phyloP scores from a whole-genome alignment of 1,140 invertebrate species.

The Hirudo medicinalis region DNA sequence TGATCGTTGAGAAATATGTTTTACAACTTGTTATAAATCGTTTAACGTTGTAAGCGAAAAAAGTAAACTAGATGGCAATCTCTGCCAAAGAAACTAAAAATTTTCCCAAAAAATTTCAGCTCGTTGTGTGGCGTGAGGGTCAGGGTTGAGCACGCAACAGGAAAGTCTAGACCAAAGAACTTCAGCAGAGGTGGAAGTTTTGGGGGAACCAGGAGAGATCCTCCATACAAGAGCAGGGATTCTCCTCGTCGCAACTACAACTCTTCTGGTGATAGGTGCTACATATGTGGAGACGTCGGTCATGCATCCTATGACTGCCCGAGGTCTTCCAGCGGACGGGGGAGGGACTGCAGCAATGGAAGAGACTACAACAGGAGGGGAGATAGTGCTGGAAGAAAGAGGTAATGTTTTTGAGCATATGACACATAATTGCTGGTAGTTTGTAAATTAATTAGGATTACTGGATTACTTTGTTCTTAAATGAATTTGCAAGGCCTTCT shows the following conservation, averaged over 20 bases:
- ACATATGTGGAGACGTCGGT: slow-evolving; percentile 73
- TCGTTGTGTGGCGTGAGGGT: slow-evolving; percentile 73
- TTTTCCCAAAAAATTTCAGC: slow-evolving; percentile 36
- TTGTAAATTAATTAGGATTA: too few relatives aligned
- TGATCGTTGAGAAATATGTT: too few relatives aligned
- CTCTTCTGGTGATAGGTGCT: slow-evolving; percentile 62
- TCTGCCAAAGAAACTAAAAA: too few relatives aligned
- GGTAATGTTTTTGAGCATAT: too few relatives aligned
- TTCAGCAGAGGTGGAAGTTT: slow-evolving; percentile 27
- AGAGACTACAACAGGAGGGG: too few relatives aligned
- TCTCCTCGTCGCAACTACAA: slow-evolving; percentile 73
- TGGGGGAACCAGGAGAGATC: slow-evolving; percentile 46
- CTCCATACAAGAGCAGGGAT: slow-evolving; percentile 45
- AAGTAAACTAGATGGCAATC: too few relatives aligned
- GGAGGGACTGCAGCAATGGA: slow-evolving; percentile 9
- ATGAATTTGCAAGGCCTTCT: too few relatives aligned
- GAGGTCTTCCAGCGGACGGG: slow-evolving; percentile 14
- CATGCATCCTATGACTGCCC: slow-evolving; percentile 69
- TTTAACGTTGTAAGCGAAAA: too few relatives aligned
- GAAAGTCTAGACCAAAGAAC: slow-evolving; percentile 46
- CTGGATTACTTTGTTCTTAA: too few relatives aligned
- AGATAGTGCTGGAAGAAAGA: too few relatives aligned
- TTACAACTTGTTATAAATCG: too few relatives aligned
- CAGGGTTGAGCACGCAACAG: slow-evolving; percentile 81
- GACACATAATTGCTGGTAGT: too few relatives aligned